A percentile compares a stretch with the other conserved stretches of the same genome.
phyloP scores from a whole-genome alignment of 2,797 vertebrate species.

The Trichosurus vulpecula region DNA sequence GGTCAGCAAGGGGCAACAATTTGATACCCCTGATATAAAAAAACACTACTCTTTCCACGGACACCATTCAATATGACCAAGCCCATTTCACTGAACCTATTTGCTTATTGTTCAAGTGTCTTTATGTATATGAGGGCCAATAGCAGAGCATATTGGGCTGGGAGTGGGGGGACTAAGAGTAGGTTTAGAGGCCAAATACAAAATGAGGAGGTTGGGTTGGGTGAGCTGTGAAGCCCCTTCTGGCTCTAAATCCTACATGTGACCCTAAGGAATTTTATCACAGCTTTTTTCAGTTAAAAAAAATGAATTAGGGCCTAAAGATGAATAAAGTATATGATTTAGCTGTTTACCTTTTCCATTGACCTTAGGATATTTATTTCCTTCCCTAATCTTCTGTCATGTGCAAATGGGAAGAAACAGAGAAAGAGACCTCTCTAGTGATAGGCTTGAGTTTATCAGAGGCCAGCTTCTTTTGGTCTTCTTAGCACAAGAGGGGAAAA shows the following conservation, averaged over 20 bases:
- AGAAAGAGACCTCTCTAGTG: neutral
- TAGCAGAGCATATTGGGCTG: neutral
- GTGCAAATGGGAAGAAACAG: constrained; percentile 32
- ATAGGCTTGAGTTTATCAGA: neutral
- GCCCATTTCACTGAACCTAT: neutral
- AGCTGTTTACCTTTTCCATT: neutral
- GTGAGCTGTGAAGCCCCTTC: neutral
- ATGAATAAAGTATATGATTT: constrained; percentile 32
- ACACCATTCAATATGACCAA: neutral
- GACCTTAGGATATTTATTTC: neutral
- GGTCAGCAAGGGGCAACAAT: neutral
- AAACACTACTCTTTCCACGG: neutral
- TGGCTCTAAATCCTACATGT: neutral
- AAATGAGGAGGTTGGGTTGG: neutral
- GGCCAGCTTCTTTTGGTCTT: neutral
- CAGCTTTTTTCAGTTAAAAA: constrained; percentile 20
- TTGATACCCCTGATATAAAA: neutral
- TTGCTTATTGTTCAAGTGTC: neutral
- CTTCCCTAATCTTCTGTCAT: neutral
- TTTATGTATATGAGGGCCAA: neutral
- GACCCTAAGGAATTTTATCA: constrained; percentile 16
- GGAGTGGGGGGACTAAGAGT: neutral
- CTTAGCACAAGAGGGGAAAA: constrained; percentile 33
- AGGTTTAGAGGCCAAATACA: neutral
- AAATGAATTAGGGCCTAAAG: neutral